Percentiles rank a stretch among this genome's conserved stretches.
Conservation (phyloP, 2,113 vertebrate species). For the Rhinogobius similis region DNA sequence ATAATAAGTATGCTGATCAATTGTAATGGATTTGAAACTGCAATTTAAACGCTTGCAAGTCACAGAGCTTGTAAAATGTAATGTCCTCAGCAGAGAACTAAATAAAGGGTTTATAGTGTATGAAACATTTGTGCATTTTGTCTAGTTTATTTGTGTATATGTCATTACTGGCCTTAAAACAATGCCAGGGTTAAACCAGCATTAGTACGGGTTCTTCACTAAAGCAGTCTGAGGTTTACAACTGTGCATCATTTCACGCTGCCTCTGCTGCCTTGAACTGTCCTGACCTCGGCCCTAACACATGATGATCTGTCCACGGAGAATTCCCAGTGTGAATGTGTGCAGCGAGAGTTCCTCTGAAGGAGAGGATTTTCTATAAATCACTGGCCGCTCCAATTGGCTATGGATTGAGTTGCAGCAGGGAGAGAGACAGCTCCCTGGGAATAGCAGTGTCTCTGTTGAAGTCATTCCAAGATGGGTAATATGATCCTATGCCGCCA, state of each 20-base stretch:
- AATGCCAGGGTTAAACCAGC: conserved; percentile 11
- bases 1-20: background rate
- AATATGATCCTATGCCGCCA: conserved; percentile 76
- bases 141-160: background rate
- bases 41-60: background rate
- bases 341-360: conserved; percentile 49
- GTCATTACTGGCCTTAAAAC: background rate
- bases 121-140: background rate
- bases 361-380: conserved; percentile 74
- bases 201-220: conserved; percentile 6
- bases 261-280: conserved; percentile 47
- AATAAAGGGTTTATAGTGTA: background rate
- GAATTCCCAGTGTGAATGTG: conserved; percentile 58
- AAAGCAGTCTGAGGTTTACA: conserved; percentile 18
- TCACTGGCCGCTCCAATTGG: conserved; percentile 75
- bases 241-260: conserved; percentile 36
- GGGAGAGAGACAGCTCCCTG: conserved; percentile 74
- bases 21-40: background rate
- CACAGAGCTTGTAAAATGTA: background rate
- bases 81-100: background rate
- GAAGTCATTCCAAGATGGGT: conserved; percentile 82
- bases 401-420: conserved; percentile 81
- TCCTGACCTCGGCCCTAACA: conserved; percentile 54
- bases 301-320: conserved; percentile 55
- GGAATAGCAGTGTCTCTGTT: conserved; percentile 78